phyloP scores from a whole-genome alignment of 2,797 vertebrate genomes.

The Phalloptychus januarius region DNA sequence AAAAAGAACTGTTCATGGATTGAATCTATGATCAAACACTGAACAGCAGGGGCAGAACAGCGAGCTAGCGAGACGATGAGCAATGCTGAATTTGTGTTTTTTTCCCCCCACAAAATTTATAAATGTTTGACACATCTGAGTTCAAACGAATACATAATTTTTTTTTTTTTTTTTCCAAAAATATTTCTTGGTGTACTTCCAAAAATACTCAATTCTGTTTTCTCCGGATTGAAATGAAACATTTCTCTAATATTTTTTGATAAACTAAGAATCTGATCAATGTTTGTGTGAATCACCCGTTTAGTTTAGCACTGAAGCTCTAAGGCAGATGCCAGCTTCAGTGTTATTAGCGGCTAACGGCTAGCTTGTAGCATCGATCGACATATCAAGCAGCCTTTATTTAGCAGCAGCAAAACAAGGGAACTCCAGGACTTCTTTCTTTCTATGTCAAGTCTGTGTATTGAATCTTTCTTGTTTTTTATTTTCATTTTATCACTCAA shows the following conservation, averaged over 20 bases:
- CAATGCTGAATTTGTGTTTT: not conserved
- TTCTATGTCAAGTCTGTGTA: not conserved
- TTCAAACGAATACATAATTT: not conserved
- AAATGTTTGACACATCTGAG: not conserved
- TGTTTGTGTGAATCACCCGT: not conserved
- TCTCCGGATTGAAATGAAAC: not conserved
- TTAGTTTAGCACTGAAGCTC: not conserved
- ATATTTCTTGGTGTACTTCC: not conserved
- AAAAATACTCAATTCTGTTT: not conserved
- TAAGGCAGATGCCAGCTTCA: not conserved
- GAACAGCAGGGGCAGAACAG: constrained; percentile 8
- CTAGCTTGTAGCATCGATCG: not conserved
- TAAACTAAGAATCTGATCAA: not conserved
- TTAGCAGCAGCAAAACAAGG: not conserved
- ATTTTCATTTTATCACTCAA: not conserved
- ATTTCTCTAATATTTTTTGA: not conserved
- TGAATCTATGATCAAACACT: constrained; percentile 19
- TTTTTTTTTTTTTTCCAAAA: not conserved
- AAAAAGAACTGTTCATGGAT: not conserved
- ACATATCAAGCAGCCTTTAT: not conserved
- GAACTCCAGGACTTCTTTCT: not conserved
- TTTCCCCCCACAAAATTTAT: no score
- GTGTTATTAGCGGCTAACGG: not conserved
- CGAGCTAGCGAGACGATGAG: not conserved
- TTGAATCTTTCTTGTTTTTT: not conserved